These are phyloP conservation scores for Perithous albicinctus DNA, from an alignment of 2,888 invertebrate genomes.

Conservation along the genomic window DNA sequence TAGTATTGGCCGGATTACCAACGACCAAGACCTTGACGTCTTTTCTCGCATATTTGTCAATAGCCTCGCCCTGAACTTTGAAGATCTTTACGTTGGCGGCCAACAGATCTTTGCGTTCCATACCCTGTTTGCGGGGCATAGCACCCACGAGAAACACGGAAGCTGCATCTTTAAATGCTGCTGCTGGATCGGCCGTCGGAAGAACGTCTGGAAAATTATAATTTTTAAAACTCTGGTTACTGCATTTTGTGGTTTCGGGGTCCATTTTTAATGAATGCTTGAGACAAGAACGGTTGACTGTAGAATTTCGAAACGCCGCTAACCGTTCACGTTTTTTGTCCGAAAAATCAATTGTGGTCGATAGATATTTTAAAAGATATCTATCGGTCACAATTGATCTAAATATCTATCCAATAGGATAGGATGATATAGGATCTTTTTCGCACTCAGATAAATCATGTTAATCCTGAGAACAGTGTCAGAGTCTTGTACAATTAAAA, in stretches of 20 bases:
- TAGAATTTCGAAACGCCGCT: too few species aligned
- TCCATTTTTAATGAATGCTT: neutral
- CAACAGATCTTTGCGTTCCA: constrained; percentile 99
- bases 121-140: constrained; percentile 98
- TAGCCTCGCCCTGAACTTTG: constrained; percentile 97
- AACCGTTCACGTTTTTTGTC: too few species aligned
- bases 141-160: constrained; percentile 99
- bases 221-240: neutral
- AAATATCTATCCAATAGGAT: too few species aligned
- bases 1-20: constrained; percentile 99
- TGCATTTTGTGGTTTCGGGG: neutral
- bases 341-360: too few species aligned
- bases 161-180: constrained; percentile 98
- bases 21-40: constrained; percentile 98
- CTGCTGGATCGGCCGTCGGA: constrained; percentile 94
- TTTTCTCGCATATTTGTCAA: constrained; percentile 96
- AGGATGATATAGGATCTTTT: too few species aligned
- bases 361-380: too few species aligned
- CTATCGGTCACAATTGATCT: too few species aligned
- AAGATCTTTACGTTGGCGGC: constrained; percentile 99
- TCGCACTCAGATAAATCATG: too few species aligned
- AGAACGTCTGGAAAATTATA: constrained; percentile 89
- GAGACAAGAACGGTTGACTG: too few species aligned
- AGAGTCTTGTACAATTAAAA: too few species aligned
- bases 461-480: too few species aligned